Evolutionary conservation across 2,113 vertebrate species (phyloP).

Genomic region (Eurystomus gularis): DNA sequence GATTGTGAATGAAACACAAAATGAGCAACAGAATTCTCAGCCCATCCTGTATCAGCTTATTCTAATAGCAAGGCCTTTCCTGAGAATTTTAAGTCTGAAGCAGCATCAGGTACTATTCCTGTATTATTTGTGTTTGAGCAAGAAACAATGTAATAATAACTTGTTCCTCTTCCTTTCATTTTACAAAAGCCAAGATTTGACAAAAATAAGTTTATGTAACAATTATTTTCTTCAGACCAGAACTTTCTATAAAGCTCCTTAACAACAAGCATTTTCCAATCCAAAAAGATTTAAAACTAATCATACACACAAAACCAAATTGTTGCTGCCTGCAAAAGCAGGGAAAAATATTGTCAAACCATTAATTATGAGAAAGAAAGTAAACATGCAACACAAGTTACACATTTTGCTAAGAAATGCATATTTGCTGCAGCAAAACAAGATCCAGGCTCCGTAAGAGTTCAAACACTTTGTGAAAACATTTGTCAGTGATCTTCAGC

Average conservation of each 20-base stretch:
- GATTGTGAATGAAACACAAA: neutral
- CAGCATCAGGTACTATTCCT: neutral
- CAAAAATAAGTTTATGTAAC: neutral
- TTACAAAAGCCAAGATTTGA: neutral
- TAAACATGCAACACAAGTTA: neutral
- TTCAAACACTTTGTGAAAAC: neutral
- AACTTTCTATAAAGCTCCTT: neutral
- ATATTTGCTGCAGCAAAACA: neutral
- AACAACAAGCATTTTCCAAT: neutral
- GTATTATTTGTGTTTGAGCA: neutral
- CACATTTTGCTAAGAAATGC: neutral
- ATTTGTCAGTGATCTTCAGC: neutral
- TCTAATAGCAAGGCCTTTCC: neutral
- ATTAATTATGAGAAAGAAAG: neutral
- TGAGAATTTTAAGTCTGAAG: neutral
- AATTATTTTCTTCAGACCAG: neutral
- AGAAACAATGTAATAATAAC: neutral
- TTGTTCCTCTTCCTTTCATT: neutral
- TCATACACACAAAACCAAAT: neutral
- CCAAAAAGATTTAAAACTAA: neutral
- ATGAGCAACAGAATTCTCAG: neutral
- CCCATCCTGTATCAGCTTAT: neutral
- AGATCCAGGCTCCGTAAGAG: neutral
- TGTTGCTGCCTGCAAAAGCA: neutral
- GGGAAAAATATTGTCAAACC: neutral